A percentile compares a stretch with the other conserved stretches of the same genome.
These are phyloP conservation scores for Minunthozetes semirufus DNA, from an alignment of 2,888 invertebrate genomes.

Conservation along the genomic window DNA sequence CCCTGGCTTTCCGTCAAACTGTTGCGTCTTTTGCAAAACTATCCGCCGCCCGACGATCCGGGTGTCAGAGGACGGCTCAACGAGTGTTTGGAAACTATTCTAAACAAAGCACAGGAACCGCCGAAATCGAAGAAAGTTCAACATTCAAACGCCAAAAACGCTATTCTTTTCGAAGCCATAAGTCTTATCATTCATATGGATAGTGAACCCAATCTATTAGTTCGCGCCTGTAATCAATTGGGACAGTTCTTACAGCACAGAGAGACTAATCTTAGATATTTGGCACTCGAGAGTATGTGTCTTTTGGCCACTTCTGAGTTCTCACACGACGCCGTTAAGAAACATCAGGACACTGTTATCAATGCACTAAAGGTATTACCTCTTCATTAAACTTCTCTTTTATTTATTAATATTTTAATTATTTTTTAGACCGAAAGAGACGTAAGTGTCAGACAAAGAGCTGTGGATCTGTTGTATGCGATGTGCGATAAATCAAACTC, in stretches of 20 bases:
- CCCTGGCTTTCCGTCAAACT: constrained; percentile 99
- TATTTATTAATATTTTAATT: background rate
- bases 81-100: constrained; percentile 94
- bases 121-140: constrained; percentile 99
- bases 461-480: constrained; percentile 95
- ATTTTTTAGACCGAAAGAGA: constrained; percentile 82
- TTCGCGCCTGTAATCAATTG: constrained; percentile 95
- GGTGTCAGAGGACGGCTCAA: constrained; percentile 91
- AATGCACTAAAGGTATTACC: constrained; percentile 76
- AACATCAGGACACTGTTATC: constrained; percentile 98
- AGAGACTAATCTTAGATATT: constrained; percentile 94
- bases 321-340: constrained; percentile 98
- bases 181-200: constrained; percentile 99
- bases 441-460: constrained; percentile 94
- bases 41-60: constrained; percentile 96
- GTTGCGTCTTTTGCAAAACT: constrained; percentile 89
- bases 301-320: constrained; percentile 97
- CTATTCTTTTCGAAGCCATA: constrained; percentile 98
- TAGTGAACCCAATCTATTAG: constrained; percentile 90
- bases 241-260: constrained; percentile 89
- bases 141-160: constrained; percentile 99
- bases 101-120: constrained; percentile 98
- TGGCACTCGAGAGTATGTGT: constrained; percentile 99
- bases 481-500: constrained; percentile 99
- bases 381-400: background rate